Evolutionary conservation across 1,140 invertebrate genomes (phyloP).

Genomic region (Caligus rogercresseyi): DNA sequence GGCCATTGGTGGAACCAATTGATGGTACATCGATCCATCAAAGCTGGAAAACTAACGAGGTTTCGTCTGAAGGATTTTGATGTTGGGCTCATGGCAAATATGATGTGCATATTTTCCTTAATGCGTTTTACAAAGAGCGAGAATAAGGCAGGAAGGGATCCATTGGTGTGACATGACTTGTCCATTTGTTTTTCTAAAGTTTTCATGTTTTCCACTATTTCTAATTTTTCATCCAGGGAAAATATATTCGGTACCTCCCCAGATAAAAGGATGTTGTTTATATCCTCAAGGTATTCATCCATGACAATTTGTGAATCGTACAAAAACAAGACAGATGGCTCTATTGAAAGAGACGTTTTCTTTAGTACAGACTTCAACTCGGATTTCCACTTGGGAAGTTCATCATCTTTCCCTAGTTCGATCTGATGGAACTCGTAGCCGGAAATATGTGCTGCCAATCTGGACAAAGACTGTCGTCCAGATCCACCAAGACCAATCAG

Average conservation of each 20-base stretch:
- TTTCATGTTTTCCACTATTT: slow-evolving; percentile 85
- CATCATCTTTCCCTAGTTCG: slow-evolving; percentile 73
- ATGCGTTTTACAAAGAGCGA: slow-evolving; percentile 78
- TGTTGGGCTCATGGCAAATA: slow-evolving; percentile 80
- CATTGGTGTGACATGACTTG: slow-evolving; percentile 47
- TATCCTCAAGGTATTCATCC: slow-evolving; percentile 78
- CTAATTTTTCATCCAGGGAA: slow-evolving; percentile 64
- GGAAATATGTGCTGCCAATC: slow-evolving; percentile 74
- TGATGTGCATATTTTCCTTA: slow-evolving; percentile 78
- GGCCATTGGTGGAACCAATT: slow-evolving; percentile 97
- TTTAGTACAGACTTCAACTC: slow-evolving; percentile 64
- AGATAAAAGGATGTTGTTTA: slow-evolving; percentile 79
- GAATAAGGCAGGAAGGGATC: slow-evolving; percentile 33
- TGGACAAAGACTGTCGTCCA: slow-evolving; percentile 70
- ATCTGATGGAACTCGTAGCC: slow-evolving; percentile 74
- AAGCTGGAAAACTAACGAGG: slow-evolving; percentile 76
- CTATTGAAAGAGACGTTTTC: slow-evolving; percentile 55
- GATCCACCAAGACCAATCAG: slow-evolving; percentile 78
- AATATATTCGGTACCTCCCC: slow-evolving; percentile 88
- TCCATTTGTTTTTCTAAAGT: slow-evolving; percentile 73
- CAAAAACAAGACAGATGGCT: slow-evolving; percentile 77
- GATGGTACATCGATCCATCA: slow-evolving; percentile 91
- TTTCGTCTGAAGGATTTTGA: slow-evolving; percentile 59
- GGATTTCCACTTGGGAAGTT: slow-evolving; percentile 66
- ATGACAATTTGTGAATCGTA: slow-evolving; percentile 75